A percentile compares a stretch with the other conserved stretches of the same genome.
phyloP scores from a whole-genome alignment of 1,140 invertebrate genomes.

The Drosophila ficusphila region DNA sequence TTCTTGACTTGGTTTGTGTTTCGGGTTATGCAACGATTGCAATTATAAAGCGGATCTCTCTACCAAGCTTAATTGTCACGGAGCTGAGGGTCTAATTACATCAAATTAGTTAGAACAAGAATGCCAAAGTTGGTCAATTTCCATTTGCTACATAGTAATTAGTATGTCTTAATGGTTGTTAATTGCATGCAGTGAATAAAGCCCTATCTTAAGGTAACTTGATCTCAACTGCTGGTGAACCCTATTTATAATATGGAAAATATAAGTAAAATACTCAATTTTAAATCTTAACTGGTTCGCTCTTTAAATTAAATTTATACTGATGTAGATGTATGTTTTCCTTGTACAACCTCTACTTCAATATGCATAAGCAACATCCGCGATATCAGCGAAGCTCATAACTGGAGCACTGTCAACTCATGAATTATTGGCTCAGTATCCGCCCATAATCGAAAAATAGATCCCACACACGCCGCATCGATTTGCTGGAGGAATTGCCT shows the following conservation, averaged over 20 bases:
- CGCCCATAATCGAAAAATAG: constrained; percentile 26
- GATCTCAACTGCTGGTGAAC: too few species aligned
- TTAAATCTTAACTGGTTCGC: neutral
- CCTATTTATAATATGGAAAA: too few species aligned
- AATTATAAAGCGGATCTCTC: constrained; percentile 75
- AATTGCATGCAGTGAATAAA: constrained; percentile 5
- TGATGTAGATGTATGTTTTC: neutral
- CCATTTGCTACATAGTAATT: constrained; percentile 39
- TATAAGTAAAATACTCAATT: neutral
- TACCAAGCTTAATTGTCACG: constrained; percentile 54
- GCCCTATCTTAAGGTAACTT: neutral
- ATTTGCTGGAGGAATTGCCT: constrained; percentile 8
- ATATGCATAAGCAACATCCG: constrained; percentile 23
- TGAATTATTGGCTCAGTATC: constrained; percentile 22
- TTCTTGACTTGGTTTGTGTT: constrained; percentile 51
- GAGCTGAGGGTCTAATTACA: constrained; percentile 63
- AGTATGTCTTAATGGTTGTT: constrained; percentile 14
- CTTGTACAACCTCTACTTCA: neutral
- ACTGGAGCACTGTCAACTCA: constrained; percentile 31
- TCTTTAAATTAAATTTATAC: neutral
- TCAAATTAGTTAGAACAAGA: constrained; percentile 60
- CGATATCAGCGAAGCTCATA: constrained; percentile 2
- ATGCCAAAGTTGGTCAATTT: constrained; percentile 25
- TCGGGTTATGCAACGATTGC: constrained; percentile 51
- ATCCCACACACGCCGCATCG: constrained; percentile 23